Conservation (phyloP, 2,113 vertebrate genomes). For the Zapornia atra region DNA sequence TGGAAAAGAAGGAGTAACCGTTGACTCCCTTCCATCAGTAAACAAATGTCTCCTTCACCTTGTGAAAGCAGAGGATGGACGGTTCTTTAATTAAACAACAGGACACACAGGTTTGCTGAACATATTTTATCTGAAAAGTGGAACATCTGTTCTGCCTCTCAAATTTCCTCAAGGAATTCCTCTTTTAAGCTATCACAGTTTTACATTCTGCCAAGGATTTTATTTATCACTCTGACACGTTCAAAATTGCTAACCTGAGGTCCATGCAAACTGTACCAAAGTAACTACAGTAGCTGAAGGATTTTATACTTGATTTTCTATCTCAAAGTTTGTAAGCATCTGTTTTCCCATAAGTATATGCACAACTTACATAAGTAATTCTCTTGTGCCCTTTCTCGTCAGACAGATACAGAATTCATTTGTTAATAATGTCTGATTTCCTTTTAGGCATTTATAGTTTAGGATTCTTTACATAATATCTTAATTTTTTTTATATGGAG, state of each 20-base stretch:
- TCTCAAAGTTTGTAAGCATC: background rate
- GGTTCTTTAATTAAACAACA: background rate
- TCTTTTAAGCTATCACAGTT: constrained; percentile 4
- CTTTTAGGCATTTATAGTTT: background rate
- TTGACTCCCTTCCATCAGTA: constrained; percentile 27
- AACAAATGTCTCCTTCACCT: constrained; percentile 15
- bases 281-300: background rate
- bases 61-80: constrained; percentile 18
- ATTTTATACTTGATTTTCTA: background rate
- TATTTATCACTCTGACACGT: background rate
- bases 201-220: constrained; percentile 15
- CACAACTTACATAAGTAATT: background rate
- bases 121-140: background rate
- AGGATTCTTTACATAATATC: background rate
- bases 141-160: constrained; percentile 34
- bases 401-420: background rate
- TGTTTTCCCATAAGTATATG: background rate
- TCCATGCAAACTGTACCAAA: background rate
- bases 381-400: background rate
- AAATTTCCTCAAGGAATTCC: constrained; percentile 50
- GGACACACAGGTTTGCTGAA: constrained; percentile 10
- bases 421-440: background rate
- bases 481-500: background rate
- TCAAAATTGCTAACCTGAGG: constrained; percentile 21
- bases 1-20: background rate